Evolutionary conservation across 2,888 invertebrate genomes (phyloP).

Genomic region (Sicus ferrugineus): DNA sequence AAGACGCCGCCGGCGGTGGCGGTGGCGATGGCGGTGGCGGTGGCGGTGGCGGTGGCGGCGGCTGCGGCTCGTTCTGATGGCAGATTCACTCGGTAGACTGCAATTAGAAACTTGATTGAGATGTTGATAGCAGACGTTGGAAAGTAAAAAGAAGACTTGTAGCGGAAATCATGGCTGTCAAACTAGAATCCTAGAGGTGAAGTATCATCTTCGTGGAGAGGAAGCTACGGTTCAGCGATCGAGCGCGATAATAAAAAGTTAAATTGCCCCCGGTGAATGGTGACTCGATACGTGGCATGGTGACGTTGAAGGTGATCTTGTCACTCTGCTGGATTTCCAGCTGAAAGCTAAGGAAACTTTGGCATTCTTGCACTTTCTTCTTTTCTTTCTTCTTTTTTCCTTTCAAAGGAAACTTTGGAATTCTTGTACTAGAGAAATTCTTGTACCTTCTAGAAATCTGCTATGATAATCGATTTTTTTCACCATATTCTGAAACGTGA

Average conservation of each 20-base stretch:
- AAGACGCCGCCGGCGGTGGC: constrained; percentile 32
- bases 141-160: background rate
- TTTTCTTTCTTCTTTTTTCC: too few relatives aligned
- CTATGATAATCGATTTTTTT: too few relatives aligned
- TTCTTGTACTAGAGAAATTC: too few relatives aligned
- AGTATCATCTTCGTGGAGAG: too few relatives aligned
- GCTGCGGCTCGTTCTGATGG: too few relatives aligned
- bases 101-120: constrained; percentile 32
- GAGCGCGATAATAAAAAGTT: too few relatives aligned
- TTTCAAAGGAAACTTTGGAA: background rate
- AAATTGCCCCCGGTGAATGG: constrained; percentile 2
- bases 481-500: too few relatives aligned
- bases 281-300: constrained; percentile 3
- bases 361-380: too few relatives aligned
- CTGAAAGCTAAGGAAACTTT: too few relatives aligned
- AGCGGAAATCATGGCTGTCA: background rate
- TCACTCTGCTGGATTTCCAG: constrained; percentile 1
- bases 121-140: constrained; percentile 7
- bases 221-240: too few relatives aligned
- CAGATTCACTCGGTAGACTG: constrained; percentile 35
- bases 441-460: too few relatives aligned
- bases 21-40: constrained; percentile 27
- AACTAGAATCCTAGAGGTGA: too few relatives aligned
- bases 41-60: constrained; percentile 33
- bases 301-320: constrained; percentile 8